A percentile compares a stretch with the other conserved stretches of the same genome.
These are phyloP conservation scores for Columba livia DNA, from an alignment of 2,113 vertebrate genomes.

Conservation along the genomic window DNA sequence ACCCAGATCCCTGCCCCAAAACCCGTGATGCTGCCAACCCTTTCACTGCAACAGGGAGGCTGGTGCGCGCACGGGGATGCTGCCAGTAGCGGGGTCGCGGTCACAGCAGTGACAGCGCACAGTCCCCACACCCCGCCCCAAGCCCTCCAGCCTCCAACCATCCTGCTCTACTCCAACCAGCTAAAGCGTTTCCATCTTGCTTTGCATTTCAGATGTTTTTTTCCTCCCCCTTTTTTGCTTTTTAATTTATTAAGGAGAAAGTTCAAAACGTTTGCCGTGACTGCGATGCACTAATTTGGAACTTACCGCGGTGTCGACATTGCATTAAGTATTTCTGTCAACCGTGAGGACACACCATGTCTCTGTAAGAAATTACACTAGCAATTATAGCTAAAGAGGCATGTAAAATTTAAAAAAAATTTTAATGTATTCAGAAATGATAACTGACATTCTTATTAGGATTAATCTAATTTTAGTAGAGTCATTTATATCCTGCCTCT, in stretches of 20 bases:
- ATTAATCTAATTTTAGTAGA: constrained; percentile 72
- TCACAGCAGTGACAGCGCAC: too few species aligned
- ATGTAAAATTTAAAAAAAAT: constrained; percentile 48
- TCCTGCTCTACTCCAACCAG: background rate
- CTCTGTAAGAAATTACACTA: constrained; percentile 61
- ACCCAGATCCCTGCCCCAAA: background rate
- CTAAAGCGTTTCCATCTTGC: background rate
- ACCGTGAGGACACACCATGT: constrained; percentile 60
- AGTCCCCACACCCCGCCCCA: too few species aligned
- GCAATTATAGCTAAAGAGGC: constrained; percentile 67
- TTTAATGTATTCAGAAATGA: constrained; percentile 59
- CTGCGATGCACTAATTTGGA: constrained; percentile 18
- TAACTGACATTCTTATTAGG: constrained; percentile 68
- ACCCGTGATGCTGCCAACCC: background rate
- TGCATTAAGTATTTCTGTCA: constrained; percentile 61
- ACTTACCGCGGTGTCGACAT: background rate
- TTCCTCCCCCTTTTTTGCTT: background rate
- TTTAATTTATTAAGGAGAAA: constrained; percentile 18
- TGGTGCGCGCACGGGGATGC: fast-evolving
- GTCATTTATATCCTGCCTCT: constrained; percentile 66
- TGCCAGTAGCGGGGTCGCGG: background rate
- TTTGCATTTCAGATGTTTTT: background rate
- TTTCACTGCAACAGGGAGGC: fast-evolving
- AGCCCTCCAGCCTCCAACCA: background rate
- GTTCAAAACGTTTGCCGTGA: constrained; percentile 1